Evolutionary conservation across 2,888 invertebrate genomes (phyloP).

Genomic region (Erebia palarica): DNA sequence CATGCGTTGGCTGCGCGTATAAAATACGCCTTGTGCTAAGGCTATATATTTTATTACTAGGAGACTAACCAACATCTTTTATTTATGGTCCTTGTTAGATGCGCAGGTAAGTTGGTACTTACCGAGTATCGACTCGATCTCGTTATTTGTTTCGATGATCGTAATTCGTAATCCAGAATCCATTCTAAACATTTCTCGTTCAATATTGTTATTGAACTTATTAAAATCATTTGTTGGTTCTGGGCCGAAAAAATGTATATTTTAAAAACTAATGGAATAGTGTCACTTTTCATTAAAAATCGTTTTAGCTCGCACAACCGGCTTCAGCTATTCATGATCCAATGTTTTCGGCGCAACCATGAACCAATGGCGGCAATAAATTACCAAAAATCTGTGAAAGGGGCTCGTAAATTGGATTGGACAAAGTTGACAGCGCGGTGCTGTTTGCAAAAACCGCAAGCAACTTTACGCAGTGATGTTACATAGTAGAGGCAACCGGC

Average conservation of each 20-base stretch:
- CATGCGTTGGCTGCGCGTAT: too few species aligned
- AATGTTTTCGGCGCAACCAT: constrained; percentile 28
- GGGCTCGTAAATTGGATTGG: constrained; percentile 49
- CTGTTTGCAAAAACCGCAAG: constrained; percentile 69
- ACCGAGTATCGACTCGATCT: too few species aligned
- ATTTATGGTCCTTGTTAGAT: too few species aligned
- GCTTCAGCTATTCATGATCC: constrained; percentile 2
- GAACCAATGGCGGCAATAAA: constrained; percentile 33
- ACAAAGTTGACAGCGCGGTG: constrained; percentile 53
- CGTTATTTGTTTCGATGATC: too few species aligned
- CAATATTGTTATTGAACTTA: too few species aligned
- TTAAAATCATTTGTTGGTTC: not conserved
- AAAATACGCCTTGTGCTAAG: too few species aligned
- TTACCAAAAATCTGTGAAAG: constrained; percentile 36
- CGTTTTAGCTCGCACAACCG: constrained; percentile 13
- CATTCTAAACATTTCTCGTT: too few species aligned
- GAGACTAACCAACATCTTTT: too few species aligned
- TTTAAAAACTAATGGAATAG: constrained; percentile 5
- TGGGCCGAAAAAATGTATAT: not conserved
- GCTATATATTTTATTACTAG: too few species aligned
- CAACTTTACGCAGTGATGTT: constrained; percentile 64
- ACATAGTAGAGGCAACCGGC: constrained; percentile 61
- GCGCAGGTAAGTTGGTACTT: too few species aligned
- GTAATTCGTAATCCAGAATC: too few species aligned
- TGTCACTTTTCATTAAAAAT: constrained; percentile 25